phyloP scores from a whole-genome alignment of 1,140 invertebrate species.

The Euwallacea fornicatus region DNA sequence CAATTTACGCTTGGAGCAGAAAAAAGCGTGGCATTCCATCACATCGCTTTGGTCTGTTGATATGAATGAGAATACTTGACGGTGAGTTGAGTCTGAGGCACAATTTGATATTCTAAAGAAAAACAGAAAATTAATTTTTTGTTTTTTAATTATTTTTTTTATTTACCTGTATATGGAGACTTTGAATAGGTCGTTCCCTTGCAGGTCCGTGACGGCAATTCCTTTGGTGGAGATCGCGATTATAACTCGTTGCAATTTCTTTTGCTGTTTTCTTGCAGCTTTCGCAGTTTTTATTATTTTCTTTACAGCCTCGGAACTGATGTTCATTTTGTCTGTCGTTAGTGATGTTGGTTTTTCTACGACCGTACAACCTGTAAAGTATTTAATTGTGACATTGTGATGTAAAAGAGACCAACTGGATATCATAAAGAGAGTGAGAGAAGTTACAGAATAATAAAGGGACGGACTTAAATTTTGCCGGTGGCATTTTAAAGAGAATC shows the following conservation, averaged over 20 bases:
- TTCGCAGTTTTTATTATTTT: conserved; percentile 68
- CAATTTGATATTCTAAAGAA: conserved; percentile 81
- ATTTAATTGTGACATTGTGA: neutral
- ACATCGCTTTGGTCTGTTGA: conserved; percentile 74
- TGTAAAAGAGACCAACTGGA: neutral
- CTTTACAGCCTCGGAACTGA: conserved; percentile 70
- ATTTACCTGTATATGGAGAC: conserved; percentile 81
- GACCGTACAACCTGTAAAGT: conserved; percentile 60
- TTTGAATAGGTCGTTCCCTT: conserved; percentile 72
- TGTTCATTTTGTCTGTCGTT: conserved; percentile 56
- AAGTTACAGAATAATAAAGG: no score
- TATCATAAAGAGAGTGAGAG: no score
- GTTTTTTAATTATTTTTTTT: neutral
- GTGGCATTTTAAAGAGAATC: no score
- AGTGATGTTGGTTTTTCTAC: conserved; percentile 62
- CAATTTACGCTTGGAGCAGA: conserved; percentile 80
- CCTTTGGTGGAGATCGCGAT: conserved; percentile 73
- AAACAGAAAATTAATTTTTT: neutral
- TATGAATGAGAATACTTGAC: conserved; percentile 86
- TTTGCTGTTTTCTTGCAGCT: conserved; percentile 70
- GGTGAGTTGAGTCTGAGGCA: conserved; percentile 79
- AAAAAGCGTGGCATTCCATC: conserved; percentile 84
- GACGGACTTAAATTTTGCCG: no score
- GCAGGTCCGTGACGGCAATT: conserved; percentile 69
- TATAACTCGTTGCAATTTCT: conserved; percentile 72